Percentiles rank a stretch among this genome's conserved stretches.
Evolutionary conservation across 2,888 invertebrate genomes (phyloP).

Genomic region (Diaperis boleti): DNA sequence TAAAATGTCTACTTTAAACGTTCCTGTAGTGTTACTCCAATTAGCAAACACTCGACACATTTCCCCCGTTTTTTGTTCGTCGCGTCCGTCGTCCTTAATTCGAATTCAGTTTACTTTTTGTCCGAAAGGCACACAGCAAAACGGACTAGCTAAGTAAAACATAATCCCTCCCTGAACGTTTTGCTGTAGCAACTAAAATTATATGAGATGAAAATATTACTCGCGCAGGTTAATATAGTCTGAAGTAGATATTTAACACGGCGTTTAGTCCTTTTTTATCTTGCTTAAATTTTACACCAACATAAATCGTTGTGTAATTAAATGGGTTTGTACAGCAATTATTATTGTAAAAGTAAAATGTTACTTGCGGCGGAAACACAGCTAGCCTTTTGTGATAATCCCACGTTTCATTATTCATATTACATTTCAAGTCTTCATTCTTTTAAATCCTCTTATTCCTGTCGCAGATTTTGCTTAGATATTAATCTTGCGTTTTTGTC

Average conservation of each 20-base stretch:
- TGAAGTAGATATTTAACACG: too few species aligned
- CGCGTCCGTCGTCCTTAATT: not conserved
- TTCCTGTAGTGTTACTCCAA: constrained; percentile 35
- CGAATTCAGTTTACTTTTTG: constrained; percentile 7
- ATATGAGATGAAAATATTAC: not conserved
- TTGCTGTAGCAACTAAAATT: not conserved
- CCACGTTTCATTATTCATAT: too few species aligned
- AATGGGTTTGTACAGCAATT: not conserved
- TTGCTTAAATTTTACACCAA: too few species aligned
- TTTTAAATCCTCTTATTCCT: too few species aligned
- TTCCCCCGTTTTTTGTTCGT: constrained; percentile 10
- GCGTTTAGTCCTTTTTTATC: too few species aligned
- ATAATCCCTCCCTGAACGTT: not conserved
- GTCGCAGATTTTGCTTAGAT: not conserved
- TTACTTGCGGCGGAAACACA: not conserved
- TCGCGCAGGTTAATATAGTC: too few species aligned
- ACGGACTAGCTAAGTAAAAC: not conserved
- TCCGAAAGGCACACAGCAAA: not conserved
- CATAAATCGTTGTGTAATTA: too few species aligned
- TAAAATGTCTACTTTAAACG: constrained; percentile 36
- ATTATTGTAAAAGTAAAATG: too few species aligned
- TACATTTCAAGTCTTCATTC: not conserved
- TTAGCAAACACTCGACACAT: constrained; percentile 34
- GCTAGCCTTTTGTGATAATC: not conserved
- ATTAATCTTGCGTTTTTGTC: not conserved